phyloP scores from a whole-genome alignment of 2,797 vertebrate species.

The Parauchenoglanis ngamensis region DNA sequence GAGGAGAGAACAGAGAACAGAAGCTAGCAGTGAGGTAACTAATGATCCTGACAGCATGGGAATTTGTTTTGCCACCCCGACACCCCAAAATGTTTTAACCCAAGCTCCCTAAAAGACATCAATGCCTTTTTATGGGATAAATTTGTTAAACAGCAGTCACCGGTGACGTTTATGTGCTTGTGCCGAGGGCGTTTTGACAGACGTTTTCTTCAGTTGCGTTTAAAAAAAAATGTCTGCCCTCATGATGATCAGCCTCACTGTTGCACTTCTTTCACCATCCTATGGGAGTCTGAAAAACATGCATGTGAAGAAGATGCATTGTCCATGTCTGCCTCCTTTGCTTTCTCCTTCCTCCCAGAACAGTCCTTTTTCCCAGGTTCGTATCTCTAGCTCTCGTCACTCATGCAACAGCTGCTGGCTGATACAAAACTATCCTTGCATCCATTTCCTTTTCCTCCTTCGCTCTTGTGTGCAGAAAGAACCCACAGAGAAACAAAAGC shows the following conservation, averaged over 20 bases:
- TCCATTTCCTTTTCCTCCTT: conserved; percentile 53
- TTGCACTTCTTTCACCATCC: neutral
- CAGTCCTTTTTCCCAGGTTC: conserved; percentile 80
- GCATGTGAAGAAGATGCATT: conserved; percentile 3
- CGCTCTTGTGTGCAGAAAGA: conserved; percentile 67
- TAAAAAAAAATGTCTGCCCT: neutral
- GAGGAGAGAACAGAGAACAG: neutral
- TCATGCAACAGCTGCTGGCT: conserved; percentile 87
- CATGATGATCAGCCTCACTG: neutral
- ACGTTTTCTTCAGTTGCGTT: neutral
- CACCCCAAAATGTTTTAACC: neutral
- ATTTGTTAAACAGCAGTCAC: neutral
- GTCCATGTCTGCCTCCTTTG: neutral
- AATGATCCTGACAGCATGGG: neutral
- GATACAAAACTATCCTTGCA: conserved; percentile 78
- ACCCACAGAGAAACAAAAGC: conserved; percentile 78
- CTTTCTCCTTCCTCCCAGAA: neutral
- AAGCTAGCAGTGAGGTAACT: neutral
- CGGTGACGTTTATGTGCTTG: neutral
- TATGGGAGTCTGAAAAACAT: neutral
- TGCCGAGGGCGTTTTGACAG: neutral
- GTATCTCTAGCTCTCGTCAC: conserved; percentile 82
- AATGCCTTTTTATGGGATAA: neutral
- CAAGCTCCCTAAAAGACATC: neutral
- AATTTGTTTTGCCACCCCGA: neutral